A percentile compares a stretch with the other conserved stretches of the same genome.
Evolutionary conservation across 1,140 invertebrate genomes (phyloP).

Genomic region (Drosophila melanica): DNA sequence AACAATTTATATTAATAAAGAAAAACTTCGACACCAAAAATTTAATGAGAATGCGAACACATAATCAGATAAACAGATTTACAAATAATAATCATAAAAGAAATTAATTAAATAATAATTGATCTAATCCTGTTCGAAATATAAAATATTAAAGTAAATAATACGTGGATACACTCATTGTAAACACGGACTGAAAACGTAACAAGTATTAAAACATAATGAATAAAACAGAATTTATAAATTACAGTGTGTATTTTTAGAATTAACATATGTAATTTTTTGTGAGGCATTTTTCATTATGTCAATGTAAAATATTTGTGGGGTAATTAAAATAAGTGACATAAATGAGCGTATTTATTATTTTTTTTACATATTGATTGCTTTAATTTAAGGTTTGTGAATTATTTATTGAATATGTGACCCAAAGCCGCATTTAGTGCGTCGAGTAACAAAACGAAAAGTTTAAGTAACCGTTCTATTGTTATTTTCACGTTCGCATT

Average conservation of each 20-base stretch:
- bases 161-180: too few relatives aligned
- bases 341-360: background rate
- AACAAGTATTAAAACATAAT: too few relatives aligned
- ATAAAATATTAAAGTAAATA: too few relatives aligned
- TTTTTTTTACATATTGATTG: conserved; percentile 1
- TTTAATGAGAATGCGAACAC: too few relatives aligned
- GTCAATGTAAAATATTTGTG: background rate
- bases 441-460: conserved; percentile 17
- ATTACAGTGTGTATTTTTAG: background rate
- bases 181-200: too few relatives aligned
- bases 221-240: background rate
- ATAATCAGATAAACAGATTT: too few relatives aligned
- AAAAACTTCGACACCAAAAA: too few relatives aligned
- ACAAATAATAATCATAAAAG: too few relatives aligned
- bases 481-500: conserved; percentile 40
- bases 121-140: too few relatives aligned
- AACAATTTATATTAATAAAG: too few relatives aligned
- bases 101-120: too few relatives aligned
- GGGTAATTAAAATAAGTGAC: background rate
- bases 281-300: background rate
- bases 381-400: background rate
- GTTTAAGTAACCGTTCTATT: conserved; percentile 24
- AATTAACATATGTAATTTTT: background rate
- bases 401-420: conserved; percentile 25
- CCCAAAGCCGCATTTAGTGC: conserved; percentile 14